Evolutionary conservation across 2,888 invertebrate genomes (phyloP).

Genomic region (Abrostola tripartita): DNA sequence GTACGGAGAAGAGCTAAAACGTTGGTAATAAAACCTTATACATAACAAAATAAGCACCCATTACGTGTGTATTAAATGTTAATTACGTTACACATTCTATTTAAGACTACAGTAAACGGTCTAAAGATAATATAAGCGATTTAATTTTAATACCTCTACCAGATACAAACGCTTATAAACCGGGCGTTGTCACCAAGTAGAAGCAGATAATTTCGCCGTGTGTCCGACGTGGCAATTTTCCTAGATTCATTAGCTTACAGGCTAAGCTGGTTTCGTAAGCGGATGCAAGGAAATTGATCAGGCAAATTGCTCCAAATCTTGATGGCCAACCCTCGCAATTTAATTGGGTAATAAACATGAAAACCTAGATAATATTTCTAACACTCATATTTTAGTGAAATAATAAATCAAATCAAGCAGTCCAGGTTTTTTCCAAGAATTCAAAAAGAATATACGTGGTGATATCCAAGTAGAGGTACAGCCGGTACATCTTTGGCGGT

Average conservation of each 20-base stretch:
- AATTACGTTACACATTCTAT: constrained; percentile 9
- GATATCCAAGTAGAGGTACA: too few relatives aligned
- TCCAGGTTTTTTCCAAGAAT: too few relatives aligned
- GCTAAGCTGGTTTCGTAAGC: constrained; percentile 64
- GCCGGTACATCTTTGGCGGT: too few relatives aligned
- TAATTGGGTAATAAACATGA: constrained; percentile 31
- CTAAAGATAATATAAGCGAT: constrained; percentile 5
- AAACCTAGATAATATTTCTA: not conserved
- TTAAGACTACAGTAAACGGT: constrained; percentile 12
- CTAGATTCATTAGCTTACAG: constrained; percentile 59
- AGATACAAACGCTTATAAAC: constrained; percentile 49
- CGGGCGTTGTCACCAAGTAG: constrained; percentile 59
- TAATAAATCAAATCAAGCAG: not conserved
- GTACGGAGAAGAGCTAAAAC: too few relatives aligned
- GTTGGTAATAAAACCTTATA: too few relatives aligned
- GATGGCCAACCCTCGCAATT: constrained; percentile 22
- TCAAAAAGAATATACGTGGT: too few relatives aligned
- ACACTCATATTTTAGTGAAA: not conserved
- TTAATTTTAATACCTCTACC: constrained; percentile 28
- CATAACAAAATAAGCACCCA: not conserved
- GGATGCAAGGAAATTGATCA: constrained; percentile 53
- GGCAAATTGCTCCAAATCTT: constrained; percentile 61
- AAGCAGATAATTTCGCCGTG: constrained; percentile 55
- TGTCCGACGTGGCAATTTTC: constrained; percentile 56
- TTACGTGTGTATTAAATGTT: not conserved